phyloP scores from a whole-genome alignment of 2,113 vertebrate species.

The Engystomops pustulosus region DNA sequence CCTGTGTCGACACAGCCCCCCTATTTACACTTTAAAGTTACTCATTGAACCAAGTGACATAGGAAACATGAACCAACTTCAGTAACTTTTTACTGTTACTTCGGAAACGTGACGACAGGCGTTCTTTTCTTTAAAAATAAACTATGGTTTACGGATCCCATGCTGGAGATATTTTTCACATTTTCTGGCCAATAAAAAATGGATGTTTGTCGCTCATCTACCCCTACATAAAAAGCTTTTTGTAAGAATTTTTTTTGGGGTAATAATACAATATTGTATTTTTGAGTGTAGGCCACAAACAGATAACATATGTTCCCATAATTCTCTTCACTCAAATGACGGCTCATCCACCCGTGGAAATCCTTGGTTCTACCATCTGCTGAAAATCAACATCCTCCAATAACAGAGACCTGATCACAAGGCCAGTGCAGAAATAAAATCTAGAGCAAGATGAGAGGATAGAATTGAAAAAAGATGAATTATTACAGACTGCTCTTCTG shows the following conservation, averaged over 20 bases:
- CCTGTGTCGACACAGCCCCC: no score
- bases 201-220: no score
- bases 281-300: background rate
- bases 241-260: background rate
- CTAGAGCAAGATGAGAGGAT: background rate
- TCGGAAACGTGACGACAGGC: no score
- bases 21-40: no score
- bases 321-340: background rate
- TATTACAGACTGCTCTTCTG: background rate
- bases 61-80: no score
- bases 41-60: no score
- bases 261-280: conserved; percentile 21
- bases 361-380: conserved; percentile 26
- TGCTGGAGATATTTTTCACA: no score
- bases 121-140: no score
- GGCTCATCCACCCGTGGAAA: background rate
- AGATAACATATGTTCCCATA: conserved; percentile 18
- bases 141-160: no score
- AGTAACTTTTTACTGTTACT: no score
- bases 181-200: no score
- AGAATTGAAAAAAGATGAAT: conserved; percentile 3
- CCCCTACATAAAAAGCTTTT: background rate
- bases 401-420: background rate
- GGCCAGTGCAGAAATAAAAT: conserved; percentile 12
- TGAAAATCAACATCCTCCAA: conserved; percentile 1